Evolutionary conservation across 2,113 vertebrate species (phyloP), one percentile per base, ranked within the genome.

Genomic region (Corydoras sp.): DNA sequence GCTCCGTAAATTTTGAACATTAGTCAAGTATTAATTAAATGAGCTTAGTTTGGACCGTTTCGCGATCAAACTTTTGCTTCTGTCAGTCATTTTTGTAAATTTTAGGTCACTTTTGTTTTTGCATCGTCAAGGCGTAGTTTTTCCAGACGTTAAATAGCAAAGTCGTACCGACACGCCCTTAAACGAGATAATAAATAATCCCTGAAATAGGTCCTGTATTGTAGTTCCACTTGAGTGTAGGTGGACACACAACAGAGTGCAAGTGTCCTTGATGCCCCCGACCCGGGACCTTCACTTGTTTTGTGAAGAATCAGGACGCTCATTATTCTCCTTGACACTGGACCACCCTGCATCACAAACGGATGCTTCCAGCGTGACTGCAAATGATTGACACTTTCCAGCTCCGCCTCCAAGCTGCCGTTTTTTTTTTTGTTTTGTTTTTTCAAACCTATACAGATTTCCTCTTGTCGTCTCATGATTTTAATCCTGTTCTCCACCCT

Each of bases 291-390:
- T 61, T 73, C 58, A 35, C n/a, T 14, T 43, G 6, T 59, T 18
- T 18, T 15, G 10, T 18, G 49, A 60, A 15, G 53, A 51, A 14
- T 43, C 69, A 67, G 70, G 18, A 48, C 50, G 30, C 69, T 80
- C 72, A 75, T 80, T 80, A 77, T 80, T 80, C 75, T 80, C 72
- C 68, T 32, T 35, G 58, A 50, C 62, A 30, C 11, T 49, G 59
- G 31, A 72, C n/a, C 61, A 64, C 61, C 65, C 65, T 56, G 60
- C 49, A 51, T 74, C 72, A 66, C 55, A 62, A 65, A 62, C n/a
- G 56, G 43, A 71, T 68, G 71, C 62, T 59, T 32, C 43, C 4
- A 71, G 32, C 15, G 15, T 43, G 24, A 51, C 43, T 43, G 63
- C 9, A 29, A 31, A 7, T 29, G 5, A 75, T 24, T 48, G 58